Evolutionary conservation across 1,140 invertebrate species (phyloP).

Genomic region (Mactra quadrangularis): DNA sequence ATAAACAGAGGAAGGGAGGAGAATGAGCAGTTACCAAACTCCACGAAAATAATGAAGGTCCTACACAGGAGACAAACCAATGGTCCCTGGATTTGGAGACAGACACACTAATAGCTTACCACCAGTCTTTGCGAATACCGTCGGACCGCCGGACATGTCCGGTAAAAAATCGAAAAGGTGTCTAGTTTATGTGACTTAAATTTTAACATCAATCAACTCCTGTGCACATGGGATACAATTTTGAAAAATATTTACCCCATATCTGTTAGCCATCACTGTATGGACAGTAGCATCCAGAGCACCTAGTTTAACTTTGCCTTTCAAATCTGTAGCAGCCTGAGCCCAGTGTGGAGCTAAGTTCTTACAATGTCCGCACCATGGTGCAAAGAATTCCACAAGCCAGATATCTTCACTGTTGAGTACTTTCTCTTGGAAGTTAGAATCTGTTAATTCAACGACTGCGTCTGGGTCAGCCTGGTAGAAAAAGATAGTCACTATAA

Average conservation of each 20-base stretch:
- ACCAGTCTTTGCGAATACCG: no score
- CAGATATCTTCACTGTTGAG: conserved; percentile 96
- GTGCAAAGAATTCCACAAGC: conserved; percentile 99
- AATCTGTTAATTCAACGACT: conserved; percentile 96
- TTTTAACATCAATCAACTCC: no score
- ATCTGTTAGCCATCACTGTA: conserved; percentile 88
- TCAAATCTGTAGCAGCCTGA: conserved; percentile 95
- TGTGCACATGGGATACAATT: no score
- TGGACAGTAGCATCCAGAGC: conserved; percentile 98
- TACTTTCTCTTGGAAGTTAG: conserved; percentile 96
- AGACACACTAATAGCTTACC: no score
- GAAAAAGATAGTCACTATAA: conserved; percentile 16
- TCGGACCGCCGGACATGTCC: no score
- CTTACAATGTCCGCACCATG: conserved; percentile 93
- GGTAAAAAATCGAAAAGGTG: no score
- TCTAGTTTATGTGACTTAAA: no score
- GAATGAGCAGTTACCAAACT: no score
- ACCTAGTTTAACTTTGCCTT: conserved; percentile 96
- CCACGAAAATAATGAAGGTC: no score
- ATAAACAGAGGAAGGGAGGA: no score
- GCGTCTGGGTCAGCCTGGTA: conserved; percentile 87
- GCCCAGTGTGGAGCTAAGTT: conserved; percentile 98
- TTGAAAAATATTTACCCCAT: conserved; percentile 81
- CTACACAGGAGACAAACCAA: no score
- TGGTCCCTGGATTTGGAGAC: no score